Conservation (phyloP, 2,888 invertebrate species). For the Steromphala cineraria region DNA sequence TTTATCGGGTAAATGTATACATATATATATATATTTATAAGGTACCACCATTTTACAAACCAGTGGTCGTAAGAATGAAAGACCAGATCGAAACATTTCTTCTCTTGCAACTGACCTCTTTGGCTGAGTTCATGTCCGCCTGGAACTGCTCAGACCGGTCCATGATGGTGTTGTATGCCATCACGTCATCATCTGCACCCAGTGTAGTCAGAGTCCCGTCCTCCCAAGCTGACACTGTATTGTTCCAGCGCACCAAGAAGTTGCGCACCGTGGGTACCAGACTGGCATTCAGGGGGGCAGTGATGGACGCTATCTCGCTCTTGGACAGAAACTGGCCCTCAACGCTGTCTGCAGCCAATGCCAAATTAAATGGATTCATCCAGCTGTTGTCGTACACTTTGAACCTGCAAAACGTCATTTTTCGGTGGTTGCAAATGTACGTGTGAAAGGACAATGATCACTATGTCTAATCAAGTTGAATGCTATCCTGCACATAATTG, state of each 20-base stretch:
- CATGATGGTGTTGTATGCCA: slow-evolving; percentile 21
- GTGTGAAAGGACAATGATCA: too few relatives aligned
- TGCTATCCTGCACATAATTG: too few relatives aligned
- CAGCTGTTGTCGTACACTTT: slow-evolving; percentile 29
- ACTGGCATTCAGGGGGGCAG: slow-evolving; percentile 18
- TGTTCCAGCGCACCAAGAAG: slow-evolving; percentile 45
- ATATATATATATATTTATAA: too few relatives aligned
- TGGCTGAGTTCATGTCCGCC: slow-evolving; percentile 29
- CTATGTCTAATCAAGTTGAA: too few relatives aligned
- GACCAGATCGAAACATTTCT: too few relatives aligned
- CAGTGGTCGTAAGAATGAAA: too few relatives aligned
- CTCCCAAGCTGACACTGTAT: slow-evolving; percentile 41
- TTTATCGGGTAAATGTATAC: too few relatives aligned
- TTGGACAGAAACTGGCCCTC: slow-evolving; percentile 25
- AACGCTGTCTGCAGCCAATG: slow-evolving; percentile 34
- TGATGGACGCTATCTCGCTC: slow-evolving; percentile 22
- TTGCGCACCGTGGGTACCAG: slow-evolving; percentile 18
- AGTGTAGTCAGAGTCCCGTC: slow-evolving; percentile 32
- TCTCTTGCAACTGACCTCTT: slow-evolving; percentile 20
- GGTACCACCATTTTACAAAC: too few relatives aligned
- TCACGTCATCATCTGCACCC: slow-evolving; percentile 18
- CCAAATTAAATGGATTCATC: slow-evolving; percentile 34
- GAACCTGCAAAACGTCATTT: slow-evolving; percentile 26
- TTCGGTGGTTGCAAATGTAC: too few relatives aligned
- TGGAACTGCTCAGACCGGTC: slow-evolving; percentile 27